Evolutionary conservation across 2,888 invertebrate genomes (phyloP).

Genomic region (Pandemis corylana): DNA sequence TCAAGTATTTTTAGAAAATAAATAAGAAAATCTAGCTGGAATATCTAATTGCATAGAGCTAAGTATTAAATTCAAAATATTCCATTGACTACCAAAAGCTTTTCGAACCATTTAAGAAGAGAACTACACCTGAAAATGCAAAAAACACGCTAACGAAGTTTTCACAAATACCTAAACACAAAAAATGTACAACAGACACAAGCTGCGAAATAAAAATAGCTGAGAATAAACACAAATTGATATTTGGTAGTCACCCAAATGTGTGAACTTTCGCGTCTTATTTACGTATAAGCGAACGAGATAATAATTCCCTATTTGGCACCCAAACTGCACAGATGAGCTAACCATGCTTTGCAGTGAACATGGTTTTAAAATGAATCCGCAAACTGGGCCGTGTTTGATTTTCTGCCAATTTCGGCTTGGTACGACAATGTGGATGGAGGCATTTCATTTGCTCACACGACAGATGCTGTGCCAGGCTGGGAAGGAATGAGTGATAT

Average conservation of each 20-base stretch:
- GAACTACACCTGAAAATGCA: too few species aligned
- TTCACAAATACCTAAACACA: too few species aligned
- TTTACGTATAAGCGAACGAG: slow-evolving; percentile 26
- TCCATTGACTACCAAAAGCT: too few species aligned
- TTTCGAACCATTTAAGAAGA: too few species aligned
- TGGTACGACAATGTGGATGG: slow-evolving; percentile 30
- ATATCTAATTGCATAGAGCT: too few species aligned
- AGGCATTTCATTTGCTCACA: slow-evolving; percentile 15
- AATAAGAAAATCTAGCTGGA: too few species aligned
- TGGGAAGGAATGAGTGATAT: slow-evolving; percentile 13
- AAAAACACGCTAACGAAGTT: too few species aligned
- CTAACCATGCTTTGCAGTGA: slow-evolving; percentile 36
- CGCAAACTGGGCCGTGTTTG: slow-evolving; percentile 43
- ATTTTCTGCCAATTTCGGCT: slow-evolving; percentile 44
- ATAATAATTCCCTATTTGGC: slow-evolving; percentile 31
- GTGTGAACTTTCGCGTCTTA: slow-evolving; percentile 8
- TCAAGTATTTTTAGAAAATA: too few species aligned
- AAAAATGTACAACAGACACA: background rate
- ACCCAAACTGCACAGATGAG: slow-evolving; percentile 35
- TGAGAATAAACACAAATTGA: background rate
- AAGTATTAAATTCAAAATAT: too few species aligned
- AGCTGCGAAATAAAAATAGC: background rate
- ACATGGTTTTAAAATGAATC: slow-evolving; percentile 41
- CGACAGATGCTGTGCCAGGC: slow-evolving; percentile 22
- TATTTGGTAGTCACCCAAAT: slow-evolving; percentile 25